Evolutionary conservation across 2,113 vertebrate genomes (phyloP).

Genomic region (Platysteira castanea): DNA sequence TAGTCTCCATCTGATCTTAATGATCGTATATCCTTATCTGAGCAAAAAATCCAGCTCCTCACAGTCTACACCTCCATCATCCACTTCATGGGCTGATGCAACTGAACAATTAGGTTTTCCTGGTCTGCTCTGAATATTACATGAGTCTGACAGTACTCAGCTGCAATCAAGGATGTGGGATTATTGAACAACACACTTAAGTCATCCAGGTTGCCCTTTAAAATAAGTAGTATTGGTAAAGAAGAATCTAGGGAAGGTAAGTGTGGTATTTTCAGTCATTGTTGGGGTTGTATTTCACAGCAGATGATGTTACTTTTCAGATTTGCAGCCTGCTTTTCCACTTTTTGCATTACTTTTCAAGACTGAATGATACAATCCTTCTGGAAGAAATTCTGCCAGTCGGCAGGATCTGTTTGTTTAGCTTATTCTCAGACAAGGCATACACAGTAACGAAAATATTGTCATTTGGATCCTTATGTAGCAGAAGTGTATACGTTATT

Average conservation of each 20-base stretch:
- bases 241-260: not conserved
- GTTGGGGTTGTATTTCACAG: not conserved
- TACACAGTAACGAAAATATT: not conserved
- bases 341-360: not conserved
- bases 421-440: not conserved
- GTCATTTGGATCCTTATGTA: not conserved
- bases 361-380: not conserved
- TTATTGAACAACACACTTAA: not conserved
- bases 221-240: not conserved
- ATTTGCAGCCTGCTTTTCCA: not conserved
- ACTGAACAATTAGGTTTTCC: not conserved
- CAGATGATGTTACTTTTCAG: not conserved
- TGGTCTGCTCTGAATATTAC: not conserved
- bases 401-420: not conserved
- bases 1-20: not conserved
- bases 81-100: not conserved
- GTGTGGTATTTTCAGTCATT: not conserved
- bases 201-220: not conserved
- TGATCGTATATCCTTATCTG: not conserved
- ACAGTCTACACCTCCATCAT: not conserved
- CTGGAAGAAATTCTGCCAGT: not conserved
- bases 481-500: not conserved
- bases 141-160: not conserved
- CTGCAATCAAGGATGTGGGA: not conserved
- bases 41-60: not conserved